phyloP scores from a whole-genome alignment of 2,113 vertebrate genomes.

The Micronisus gabar region DNA sequence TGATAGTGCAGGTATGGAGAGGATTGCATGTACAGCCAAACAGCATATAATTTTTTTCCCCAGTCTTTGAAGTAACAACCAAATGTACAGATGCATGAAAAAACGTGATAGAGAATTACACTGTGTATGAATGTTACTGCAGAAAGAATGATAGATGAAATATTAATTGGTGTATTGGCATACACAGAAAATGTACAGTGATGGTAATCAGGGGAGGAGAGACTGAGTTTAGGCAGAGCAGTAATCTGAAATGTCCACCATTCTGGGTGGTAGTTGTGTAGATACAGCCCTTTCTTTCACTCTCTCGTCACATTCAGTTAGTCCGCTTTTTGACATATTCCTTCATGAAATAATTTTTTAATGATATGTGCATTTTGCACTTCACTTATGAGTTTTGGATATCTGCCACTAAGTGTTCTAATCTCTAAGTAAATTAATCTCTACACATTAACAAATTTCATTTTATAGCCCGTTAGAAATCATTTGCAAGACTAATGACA shows the following conservation, averaged over 20 bases:
- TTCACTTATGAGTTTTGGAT: neutral
- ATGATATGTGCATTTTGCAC: neutral
- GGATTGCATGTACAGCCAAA: neutral
- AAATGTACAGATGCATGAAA: neutral
- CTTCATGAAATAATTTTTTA: neutral
- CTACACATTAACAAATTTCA: neutral
- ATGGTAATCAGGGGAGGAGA: neutral
- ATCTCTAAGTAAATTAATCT: neutral
- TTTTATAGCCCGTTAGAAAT: neutral
- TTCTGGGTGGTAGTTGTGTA: neutral
- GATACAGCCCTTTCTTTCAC: neutral
- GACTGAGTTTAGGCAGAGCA: neutral
- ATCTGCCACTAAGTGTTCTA: neutral
- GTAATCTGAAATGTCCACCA: neutral
- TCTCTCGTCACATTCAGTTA: neutral
- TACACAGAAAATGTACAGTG: neutral
- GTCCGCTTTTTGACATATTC: neutral
- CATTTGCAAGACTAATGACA: neutral
- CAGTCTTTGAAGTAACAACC: neutral
- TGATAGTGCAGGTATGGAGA: accelerated
- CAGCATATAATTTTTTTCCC: neutral
- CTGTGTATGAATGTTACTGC: neutral
- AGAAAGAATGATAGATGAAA: neutral
- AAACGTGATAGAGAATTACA: neutral
- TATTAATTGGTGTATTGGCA: neutral